Conservation (phyloP, 2,888 invertebrate genomes). For the Ethmia dodecea region DNA sequence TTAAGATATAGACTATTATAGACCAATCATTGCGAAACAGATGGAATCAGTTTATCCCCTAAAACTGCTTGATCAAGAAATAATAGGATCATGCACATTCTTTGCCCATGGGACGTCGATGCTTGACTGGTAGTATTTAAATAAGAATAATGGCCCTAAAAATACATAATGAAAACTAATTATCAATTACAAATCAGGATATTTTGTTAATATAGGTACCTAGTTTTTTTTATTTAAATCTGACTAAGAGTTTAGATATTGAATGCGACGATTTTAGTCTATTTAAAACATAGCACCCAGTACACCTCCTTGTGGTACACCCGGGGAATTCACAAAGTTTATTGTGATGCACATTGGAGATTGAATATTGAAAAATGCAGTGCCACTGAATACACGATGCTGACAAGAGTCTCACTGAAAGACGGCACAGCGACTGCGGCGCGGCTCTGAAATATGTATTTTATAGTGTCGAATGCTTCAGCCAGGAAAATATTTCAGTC, state of each 20-base stretch:
- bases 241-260: no score
- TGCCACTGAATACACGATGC: constrained; percentile 47
- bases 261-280: neutral
- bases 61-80: no score
- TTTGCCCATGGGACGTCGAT: no score
- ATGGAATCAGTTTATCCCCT: no score
- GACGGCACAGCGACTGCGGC: constrained; percentile 32
- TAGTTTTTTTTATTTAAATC: neutral
- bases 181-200: no score
- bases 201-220: no score
- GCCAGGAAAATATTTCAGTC: constrained; percentile 9
- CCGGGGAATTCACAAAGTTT: constrained; percentile 23
- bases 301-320: constrained; percentile 22
- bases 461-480: constrained; percentile 33
- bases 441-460: constrained; percentile 38
- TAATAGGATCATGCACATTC: no score
- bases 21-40: no score
- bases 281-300: constrained; percentile 13
- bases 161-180: no score
- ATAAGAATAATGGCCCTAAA: no score
- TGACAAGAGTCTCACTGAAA: constrained; percentile 43
- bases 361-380: constrained; percentile 63
- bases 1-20: no score
- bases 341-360: constrained; percentile 38
- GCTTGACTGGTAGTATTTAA: no score